These are phyloP conservation scores for Cremastinae sp. DNA, from an alignment of 2,888 invertebrate genomes.

Conservation along the genomic window DNA sequence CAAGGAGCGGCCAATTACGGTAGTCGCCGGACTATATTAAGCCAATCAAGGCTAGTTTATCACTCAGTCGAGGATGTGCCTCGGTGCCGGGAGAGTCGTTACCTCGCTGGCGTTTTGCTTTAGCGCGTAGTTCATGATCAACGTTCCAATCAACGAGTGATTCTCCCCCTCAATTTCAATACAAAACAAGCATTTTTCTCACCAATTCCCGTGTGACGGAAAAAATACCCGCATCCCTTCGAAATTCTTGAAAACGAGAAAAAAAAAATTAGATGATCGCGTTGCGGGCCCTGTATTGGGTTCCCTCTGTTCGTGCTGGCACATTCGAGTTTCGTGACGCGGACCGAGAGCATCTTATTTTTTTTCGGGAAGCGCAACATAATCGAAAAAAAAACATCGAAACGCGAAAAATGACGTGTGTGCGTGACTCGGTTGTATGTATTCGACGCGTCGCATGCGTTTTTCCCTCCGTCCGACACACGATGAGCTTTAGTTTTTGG, in stretches of 20 bases:
- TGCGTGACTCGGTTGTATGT: no score
- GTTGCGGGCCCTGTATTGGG: no score
- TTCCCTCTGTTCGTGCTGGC: no score
- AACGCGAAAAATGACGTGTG: no score
- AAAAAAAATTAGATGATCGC: no score
- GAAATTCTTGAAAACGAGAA: no score
- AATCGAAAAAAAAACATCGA: no score
- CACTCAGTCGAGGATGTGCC: slow-evolving; percentile 82
- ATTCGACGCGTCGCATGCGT: not conserved
- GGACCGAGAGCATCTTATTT: no score
- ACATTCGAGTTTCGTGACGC: no score
- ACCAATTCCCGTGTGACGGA: no score
- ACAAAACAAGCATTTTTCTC: slow-evolving; percentile 32
- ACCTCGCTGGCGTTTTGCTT: slow-evolving; percentile 33
- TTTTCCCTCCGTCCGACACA: slow-evolving; percentile 12
- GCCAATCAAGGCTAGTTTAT: slow-evolving; percentile 85
- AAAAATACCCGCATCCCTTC: no score
- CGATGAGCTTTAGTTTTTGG: slow-evolving; percentile 34
- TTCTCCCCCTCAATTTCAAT: slow-evolving; percentile 17
- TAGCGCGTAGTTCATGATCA: not conserved
- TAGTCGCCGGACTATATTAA: slow-evolving; percentile 84
- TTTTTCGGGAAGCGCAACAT: no score
- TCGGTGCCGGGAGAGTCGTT: slow-evolving; percentile 76
- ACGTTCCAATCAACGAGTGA: slow-evolving; percentile 11
- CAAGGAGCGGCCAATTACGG: slow-evolving; percentile 84